Percentiles rank a stretch among this genome's conserved stretches.
Evolutionary conservation across 1,140 invertebrate species (phyloP).

Genomic region (Drosophila pseudoananassae): DNA sequence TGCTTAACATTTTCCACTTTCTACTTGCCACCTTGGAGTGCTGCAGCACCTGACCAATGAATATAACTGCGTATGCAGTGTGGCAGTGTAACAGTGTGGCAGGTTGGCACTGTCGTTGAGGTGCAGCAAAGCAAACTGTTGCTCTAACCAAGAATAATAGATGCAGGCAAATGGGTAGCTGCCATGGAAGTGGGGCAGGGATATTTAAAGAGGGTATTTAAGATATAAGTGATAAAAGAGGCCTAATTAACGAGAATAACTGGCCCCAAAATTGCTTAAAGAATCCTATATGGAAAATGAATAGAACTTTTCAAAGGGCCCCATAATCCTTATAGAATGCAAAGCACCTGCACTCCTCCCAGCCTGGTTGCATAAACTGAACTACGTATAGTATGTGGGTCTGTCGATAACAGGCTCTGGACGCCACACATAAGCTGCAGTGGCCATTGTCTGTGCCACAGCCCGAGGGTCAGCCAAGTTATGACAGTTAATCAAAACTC

Average conservation of each 20-base stretch:
- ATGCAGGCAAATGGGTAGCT: neutral
- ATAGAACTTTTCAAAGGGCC: neutral
- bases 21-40: neutral
- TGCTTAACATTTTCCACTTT: neutral
- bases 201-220: neutral
- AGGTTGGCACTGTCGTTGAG: neutral
- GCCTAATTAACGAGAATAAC: too few relatives aligned
- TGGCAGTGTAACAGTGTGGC: neutral
- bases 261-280: too few relatives aligned
- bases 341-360: neutral
- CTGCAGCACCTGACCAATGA: neutral
- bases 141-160: conserved; percentile 21
- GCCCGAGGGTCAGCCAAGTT: conserved; percentile 7
- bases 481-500: conserved; percentile 39
- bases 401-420: neutral
- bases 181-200: neutral
- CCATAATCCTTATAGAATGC: neutral
- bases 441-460: conserved; percentile 3
- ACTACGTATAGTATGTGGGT: neutral
- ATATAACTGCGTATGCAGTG: conserved; percentile 44
- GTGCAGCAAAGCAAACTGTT: conserved; percentile 38
- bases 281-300: neutral
- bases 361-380: neutral
- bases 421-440: conserved; percentile 7
- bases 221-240: too few relatives aligned